Evolutionary conservation across 2,797 vertebrate species (phyloP).

Genomic region (Lacerta viridis): DNA sequence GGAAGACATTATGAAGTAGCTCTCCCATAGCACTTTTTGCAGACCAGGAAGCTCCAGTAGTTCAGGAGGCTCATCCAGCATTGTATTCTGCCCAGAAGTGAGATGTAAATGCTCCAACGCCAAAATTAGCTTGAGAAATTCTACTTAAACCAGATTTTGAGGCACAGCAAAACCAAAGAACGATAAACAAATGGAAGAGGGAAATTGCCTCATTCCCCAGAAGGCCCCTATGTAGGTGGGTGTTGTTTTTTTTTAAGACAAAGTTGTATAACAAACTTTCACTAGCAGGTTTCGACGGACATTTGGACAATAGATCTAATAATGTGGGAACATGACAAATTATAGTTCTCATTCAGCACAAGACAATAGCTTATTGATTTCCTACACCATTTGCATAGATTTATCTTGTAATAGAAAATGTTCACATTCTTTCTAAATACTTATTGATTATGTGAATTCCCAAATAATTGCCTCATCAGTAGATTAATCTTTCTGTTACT

Average conservation of each 20-base stretch:
- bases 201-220: neutral
- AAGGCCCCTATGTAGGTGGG: neutral
- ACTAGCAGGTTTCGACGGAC: neutral
- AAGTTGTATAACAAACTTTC: conserved; percentile 1
- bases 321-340: conserved; percentile 21
- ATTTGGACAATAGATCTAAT: conserved; percentile 1
- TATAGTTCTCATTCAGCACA: neutral
- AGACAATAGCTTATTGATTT: neutral
- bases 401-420: neutral
- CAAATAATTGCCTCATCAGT: conserved; percentile 31
- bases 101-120: neutral
- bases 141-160: neutral
- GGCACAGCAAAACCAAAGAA: neutral
- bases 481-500: conserved; percentile 34
- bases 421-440: conserved; percentile 38
- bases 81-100: neutral
- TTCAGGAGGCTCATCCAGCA: too few relatives aligned
- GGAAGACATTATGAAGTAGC: too few relatives aligned
- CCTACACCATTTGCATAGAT: neutral
- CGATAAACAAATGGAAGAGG: neutral
- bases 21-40: too few relatives aligned
- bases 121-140: neutral
- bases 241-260: neutral
- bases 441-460: conserved; percentile 29
- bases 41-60: too few relatives aligned